These are phyloP conservation scores for Lasioglossum oenotherae DNA, from an alignment of 2,888 invertebrate genomes.

Conservation along the genomic window DNA sequence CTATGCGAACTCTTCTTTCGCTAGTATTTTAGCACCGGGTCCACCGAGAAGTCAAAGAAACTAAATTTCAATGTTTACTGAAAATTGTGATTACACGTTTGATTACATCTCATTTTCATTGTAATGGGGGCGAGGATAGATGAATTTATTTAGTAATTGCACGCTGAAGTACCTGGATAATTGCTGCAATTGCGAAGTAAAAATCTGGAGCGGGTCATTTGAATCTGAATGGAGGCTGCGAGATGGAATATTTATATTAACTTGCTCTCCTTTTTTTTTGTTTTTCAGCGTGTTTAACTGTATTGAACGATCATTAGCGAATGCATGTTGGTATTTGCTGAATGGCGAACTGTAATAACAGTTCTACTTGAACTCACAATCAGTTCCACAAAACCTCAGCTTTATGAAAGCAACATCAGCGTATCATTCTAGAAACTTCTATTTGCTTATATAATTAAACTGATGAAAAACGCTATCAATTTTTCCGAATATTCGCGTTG, in stretches of 20 bases:
- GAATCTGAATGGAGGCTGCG: not conserved
- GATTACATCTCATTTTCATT: not conserved
- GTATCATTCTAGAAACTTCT: not conserved
- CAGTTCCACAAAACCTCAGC: not conserved
- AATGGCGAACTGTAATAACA: not conserved
- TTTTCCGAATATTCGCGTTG: not conserved
- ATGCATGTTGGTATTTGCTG: not conserved
- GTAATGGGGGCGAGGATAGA: not conserved
- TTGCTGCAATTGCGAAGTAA: not conserved
- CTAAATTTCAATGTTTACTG: not conserved
- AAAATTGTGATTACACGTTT: not conserved
- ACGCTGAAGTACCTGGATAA: not conserved
- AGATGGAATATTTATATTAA: not conserved
- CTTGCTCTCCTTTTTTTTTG: not conserved
- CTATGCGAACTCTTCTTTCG: not conserved
- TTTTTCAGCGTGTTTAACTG: not conserved
- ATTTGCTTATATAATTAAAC: not conserved
- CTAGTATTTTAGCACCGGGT: not conserved
- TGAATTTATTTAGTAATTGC: not conserved
- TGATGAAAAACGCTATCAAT: too few species aligned
- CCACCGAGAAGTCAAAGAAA: not conserved
- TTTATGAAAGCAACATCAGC: not conserved
- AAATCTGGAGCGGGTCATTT: not conserved
- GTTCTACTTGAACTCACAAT: not conserved
- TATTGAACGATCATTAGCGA: not conserved